phyloP scores from a whole-genome alignment of 2,113 vertebrate genomes.

The Platysteira castanea region DNA sequence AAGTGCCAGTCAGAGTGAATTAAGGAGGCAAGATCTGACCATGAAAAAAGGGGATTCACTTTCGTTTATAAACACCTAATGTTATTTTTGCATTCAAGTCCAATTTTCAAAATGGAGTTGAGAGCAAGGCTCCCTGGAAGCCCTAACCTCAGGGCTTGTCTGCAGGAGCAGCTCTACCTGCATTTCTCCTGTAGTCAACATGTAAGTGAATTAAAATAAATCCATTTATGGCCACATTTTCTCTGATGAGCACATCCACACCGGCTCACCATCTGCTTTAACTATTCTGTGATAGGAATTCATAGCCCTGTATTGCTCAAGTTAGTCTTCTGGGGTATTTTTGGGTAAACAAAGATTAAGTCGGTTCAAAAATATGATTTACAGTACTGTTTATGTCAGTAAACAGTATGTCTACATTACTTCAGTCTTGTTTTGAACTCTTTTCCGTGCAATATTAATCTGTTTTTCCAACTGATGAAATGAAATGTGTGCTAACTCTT shows the following conservation, averaged over 20 bases:
- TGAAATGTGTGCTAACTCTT: neutral
- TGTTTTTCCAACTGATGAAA: neutral
- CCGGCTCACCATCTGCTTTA: conserved; percentile 43
- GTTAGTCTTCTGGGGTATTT: conserved; percentile 10
- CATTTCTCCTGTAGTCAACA: neutral
- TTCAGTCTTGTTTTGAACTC: neutral
- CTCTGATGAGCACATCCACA: neutral
- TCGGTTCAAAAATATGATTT: neutral
- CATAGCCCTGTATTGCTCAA: neutral
- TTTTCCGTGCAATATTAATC: neutral
- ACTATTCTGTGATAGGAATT: conserved; percentile 21
- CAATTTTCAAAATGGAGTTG: neutral
- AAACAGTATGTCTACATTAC: too few relatives aligned
- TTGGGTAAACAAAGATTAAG: conserved; percentile 36
- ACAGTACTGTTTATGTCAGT: neutral
- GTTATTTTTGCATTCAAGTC: neutral
- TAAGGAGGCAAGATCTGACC: neutral
- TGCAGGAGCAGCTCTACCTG: neutral
- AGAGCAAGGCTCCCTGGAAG: neutral
- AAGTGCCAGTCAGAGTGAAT: neutral
- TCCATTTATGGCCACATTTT: conserved; percentile 7
- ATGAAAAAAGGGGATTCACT: neutral
- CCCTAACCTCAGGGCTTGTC: neutral
- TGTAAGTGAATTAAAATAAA: conserved; percentile 36
- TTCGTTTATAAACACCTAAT: neutral